These are phyloP conservation scores for Drosophila teissieri DNA, from an alignment of 1,140 invertebrate genomes.

Conservation along the genomic window DNA sequence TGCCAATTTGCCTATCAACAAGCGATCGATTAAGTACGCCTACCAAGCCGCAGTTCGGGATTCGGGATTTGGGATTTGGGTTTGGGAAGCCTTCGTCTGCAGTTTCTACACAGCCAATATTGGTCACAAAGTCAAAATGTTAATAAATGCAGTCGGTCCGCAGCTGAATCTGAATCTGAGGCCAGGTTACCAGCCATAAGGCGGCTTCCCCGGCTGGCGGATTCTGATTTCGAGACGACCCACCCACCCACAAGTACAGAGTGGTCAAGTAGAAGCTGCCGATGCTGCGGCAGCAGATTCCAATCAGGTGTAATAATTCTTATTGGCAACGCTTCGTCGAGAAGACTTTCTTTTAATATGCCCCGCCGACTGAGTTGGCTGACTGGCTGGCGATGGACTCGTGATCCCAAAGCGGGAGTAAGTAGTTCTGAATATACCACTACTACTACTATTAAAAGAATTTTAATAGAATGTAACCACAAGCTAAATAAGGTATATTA, in stretches of 20 bases:
- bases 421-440: neutral
- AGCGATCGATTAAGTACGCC: conserved; percentile 84
- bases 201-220: conserved; percentile 14
- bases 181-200: conserved; percentile 28
- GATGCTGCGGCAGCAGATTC: conserved; percentile 70
- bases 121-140: conserved; percentile 84
- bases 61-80: conserved; percentile 9
- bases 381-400: conserved; percentile 20
- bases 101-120: conserved; percentile 50
- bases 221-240: conserved; percentile 51
- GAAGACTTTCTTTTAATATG: conserved; percentile 81
- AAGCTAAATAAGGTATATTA: too few species aligned
- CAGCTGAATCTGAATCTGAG: conserved; percentile 12
- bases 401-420: neutral
- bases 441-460: too few species aligned
- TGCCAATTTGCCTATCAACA: conserved; percentile 85
- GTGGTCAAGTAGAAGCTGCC: conserved; percentile 78
- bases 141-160: conserved; percentile 75
- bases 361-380: conserved; percentile 56
- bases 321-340: conserved; percentile 81
- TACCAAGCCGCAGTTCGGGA: conserved; percentile 56
- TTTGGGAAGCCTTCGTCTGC: conserved; percentile 29
- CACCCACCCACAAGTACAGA: conserved; percentile 64
- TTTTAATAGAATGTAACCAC: too few species aligned
- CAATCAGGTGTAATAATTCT: conserved; percentile 85